Percentiles rank a stretch among this genome's conserved stretches.
Evolutionary conservation across 2,113 vertebrate genomes (phyloP).

Genomic region (Strigops habroptila): DNA sequence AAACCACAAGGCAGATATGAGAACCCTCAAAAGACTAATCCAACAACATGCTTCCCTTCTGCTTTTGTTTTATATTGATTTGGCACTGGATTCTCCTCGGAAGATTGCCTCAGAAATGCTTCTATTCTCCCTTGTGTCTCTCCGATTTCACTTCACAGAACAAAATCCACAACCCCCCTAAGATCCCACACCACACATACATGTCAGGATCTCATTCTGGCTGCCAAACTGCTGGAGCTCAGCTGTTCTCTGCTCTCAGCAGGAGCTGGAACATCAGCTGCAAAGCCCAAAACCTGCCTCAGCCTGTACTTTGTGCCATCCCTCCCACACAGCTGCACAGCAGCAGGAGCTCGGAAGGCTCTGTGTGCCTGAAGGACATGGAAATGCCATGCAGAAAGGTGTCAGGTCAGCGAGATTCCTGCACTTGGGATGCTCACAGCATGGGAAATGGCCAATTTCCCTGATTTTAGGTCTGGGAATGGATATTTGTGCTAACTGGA

Average conservation of each 20-base stretch:
- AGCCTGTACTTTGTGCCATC: background rate
- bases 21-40: background rate
- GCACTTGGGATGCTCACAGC: fast-evolving
- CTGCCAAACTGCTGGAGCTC: background rate
- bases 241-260: background rate
- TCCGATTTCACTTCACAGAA: background rate
- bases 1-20: background rate
- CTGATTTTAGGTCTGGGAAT: background rate
- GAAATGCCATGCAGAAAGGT: fast-evolving
- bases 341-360: background rate
- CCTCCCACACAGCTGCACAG: background rate
- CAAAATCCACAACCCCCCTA: background rate
- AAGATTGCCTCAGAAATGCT: background rate
- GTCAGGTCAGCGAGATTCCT: fast-evolving
- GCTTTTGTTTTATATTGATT: background rate
- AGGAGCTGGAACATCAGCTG: background rate
- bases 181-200: background rate
- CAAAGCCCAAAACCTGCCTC: background rate
- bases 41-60: background rate
- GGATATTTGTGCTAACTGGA: fast-evolving
- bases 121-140: background rate
- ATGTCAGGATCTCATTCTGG: background rate
- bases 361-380: background rate
- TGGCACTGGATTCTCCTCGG: background rate
- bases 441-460: background rate